phyloP scores from a whole-genome alignment of 2,888 invertebrate genomes.

The Thelaira solivaga region DNA sequence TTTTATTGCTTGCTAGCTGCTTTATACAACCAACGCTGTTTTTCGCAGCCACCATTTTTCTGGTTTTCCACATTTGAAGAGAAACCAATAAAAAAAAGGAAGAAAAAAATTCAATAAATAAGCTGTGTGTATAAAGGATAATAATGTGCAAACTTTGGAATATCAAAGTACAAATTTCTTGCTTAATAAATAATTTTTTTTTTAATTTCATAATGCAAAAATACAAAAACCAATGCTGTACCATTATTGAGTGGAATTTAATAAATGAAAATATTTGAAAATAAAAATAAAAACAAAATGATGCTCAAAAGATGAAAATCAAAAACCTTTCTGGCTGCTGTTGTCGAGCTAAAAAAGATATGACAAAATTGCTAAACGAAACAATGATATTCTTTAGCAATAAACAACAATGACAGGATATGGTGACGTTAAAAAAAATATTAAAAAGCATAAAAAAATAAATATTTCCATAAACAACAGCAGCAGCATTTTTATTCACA shows the following conservation, averaged over 20 bases:
- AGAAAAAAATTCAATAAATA: no score
- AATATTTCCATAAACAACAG: conserved; percentile 9
- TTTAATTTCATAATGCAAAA: conserved; percentile 19
- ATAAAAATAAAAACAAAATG: neutral
- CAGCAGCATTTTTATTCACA: conserved; percentile 28
- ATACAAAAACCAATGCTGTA: conserved; percentile 11
- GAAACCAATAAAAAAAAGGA: no score
- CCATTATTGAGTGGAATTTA: conserved; percentile 55
- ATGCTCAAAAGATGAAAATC: conserved; percentile 40
- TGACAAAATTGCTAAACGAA: conserved; percentile 60
- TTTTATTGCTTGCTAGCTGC: no score
- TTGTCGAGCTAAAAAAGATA: conserved; percentile 39
- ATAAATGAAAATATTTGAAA: conserved; percentile 58
- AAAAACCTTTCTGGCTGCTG: conserved; percentile 32
- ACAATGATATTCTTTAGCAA: conserved; percentile 55
- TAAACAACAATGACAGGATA: conserved; percentile 54
- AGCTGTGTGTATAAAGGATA: neutral
- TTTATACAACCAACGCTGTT: no score
- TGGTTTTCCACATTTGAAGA: no score
- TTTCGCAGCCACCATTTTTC: no score
- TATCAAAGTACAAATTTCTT: conserved; percentile 27
- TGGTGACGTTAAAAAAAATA: conserved; percentile 52
- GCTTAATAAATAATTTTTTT: conserved; percentile 13
- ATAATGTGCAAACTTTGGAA: conserved; percentile 26
- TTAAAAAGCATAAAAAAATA: conserved; percentile 35